These are phyloP conservation scores for Drosophila murphyi DNA, from an alignment of 1,140 invertebrate genomes.

Conservation along the genomic window DNA sequence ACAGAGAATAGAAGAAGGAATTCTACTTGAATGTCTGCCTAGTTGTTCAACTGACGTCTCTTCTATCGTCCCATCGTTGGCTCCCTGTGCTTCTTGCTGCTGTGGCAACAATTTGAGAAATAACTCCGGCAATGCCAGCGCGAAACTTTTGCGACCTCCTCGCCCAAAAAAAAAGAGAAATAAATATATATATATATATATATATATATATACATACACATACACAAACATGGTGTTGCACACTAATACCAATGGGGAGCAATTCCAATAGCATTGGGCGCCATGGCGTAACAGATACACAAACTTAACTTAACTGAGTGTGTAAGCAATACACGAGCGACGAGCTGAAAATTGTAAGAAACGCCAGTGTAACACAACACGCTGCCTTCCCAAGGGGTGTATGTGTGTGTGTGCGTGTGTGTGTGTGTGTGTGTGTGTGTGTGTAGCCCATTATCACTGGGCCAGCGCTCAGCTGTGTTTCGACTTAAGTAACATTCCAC, in stretches of 20 bases:
- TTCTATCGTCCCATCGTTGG: constrained; percentile 34
- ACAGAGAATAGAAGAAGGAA: constrained; percentile 2
- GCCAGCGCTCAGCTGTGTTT: constrained; percentile 65
- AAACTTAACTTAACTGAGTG: constrained; percentile 80
- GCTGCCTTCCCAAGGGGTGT: not conserved
- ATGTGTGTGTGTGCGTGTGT: not conserved
- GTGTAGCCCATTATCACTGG: constrained; percentile 64
- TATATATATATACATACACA: constrained; percentile 3
- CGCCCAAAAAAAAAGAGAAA: constrained; percentile 10
- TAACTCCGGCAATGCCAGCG: constrained; percentile 67
- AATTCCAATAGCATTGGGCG: constrained; percentile 54
- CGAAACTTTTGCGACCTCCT: constrained; percentile 28
- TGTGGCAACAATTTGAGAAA: constrained; percentile 82
- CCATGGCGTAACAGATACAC: constrained; percentile 74
- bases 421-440: not conserved
- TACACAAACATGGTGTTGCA: constrained; percentile 2
- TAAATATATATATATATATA: constrained; percentile 3
- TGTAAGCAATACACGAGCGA: constrained; percentile 70
- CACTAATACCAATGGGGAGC: constrained; percentile 30
- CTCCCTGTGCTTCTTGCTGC: constrained; percentile 62
- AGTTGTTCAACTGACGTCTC: constrained; percentile 37
- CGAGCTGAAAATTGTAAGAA: constrained; percentile 64
- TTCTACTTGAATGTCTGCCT: constrained; percentile 21
- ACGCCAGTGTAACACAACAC: constrained; percentile 53
- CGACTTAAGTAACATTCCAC: constrained; percentile 78